These are phyloP conservation scores for Excalfactoria chinensis DNA, from an alignment of 2,113 vertebrate genomes.

Conservation along the genomic window DNA sequence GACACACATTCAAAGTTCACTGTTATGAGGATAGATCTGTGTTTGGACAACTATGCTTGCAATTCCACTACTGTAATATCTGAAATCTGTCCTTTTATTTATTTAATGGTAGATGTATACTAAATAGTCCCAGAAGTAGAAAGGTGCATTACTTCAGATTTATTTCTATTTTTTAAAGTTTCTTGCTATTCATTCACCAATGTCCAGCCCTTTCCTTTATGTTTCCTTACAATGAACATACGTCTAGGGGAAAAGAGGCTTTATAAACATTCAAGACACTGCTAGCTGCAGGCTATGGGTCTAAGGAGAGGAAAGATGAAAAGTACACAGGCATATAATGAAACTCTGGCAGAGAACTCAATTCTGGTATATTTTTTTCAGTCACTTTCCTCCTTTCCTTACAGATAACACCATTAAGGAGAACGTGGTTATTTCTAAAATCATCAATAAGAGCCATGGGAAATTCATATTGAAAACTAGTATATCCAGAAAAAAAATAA, in stretches of 20 bases:
- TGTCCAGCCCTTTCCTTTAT: not conserved
- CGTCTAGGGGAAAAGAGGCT: not conserved
- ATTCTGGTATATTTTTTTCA: not conserved
- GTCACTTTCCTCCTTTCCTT: not conserved
- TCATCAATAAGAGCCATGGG: not conserved
- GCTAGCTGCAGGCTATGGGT: not conserved
- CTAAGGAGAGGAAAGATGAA: not conserved
- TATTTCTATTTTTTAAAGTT: not conserved
- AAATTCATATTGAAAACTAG: constrained; percentile 12
- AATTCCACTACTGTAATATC: not conserved
- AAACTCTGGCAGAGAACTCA: not conserved
- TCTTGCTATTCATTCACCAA: not conserved
- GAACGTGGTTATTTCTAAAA: not conserved
- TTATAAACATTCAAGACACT: not conserved
- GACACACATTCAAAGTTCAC: not conserved
- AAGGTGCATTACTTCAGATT: not conserved
- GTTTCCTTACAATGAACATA: not conserved
- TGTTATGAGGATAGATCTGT: not conserved
- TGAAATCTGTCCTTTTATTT: not conserved
- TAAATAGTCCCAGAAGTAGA: not conserved
- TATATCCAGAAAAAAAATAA: not conserved
- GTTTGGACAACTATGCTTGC: not conserved
- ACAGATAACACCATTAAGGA: not conserved
- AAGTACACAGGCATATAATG: not conserved
- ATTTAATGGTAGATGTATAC: not conserved